Base-by-base conservation (phyloP, 2,797 vertebrate species). In the Aulostomus chinensis region DNA sequence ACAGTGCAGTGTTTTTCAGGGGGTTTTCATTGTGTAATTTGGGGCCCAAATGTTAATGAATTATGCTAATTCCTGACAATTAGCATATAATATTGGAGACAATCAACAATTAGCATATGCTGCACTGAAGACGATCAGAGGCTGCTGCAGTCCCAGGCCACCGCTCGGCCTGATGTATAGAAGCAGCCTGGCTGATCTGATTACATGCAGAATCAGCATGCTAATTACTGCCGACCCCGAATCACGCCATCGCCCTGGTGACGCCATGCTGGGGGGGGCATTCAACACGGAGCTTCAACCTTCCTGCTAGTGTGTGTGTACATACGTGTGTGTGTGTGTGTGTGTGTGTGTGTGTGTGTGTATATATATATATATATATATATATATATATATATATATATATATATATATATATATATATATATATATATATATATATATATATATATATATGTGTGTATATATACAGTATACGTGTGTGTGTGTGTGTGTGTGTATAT, bases 51-150 rank as follows among this genome's bases (percentile, higher is more conserved):
- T 90, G 89, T 91, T 91, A 89, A 91, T 91, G 88, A 91, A 87
- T 92, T 91, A 92, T 92, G 89, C 81, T 91, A 90, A 91, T 91
- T 87, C 80, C 0, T 32, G 31, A 80, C 86, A 87, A 92, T 92
- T 92, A 90, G 86, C 90, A 91, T 91, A 89, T 87, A 79, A 86
- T 89, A 90, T 89, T 88, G 88, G 86, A 90, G 87, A 88, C 87
- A 87, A 90, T 89, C 86, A 90, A 87, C 82, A 87, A 89, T 89
- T 86, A 90, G 86, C 89, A 89, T 90, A 90, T 83, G 85, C 83
- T 86, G 78, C 76, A 73, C 60, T 76, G 82, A 71, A 89, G 81
- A 87, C 86, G 83, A 87, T 88, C 85, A 84, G 67, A 85, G 63
- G 80, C 60, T 41, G 60, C 78, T 35, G 73, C 58, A 28, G 66